Evolutionary conservation across 2,888 invertebrate species (phyloP).

Genomic region (Rhingia campestris): DNA sequence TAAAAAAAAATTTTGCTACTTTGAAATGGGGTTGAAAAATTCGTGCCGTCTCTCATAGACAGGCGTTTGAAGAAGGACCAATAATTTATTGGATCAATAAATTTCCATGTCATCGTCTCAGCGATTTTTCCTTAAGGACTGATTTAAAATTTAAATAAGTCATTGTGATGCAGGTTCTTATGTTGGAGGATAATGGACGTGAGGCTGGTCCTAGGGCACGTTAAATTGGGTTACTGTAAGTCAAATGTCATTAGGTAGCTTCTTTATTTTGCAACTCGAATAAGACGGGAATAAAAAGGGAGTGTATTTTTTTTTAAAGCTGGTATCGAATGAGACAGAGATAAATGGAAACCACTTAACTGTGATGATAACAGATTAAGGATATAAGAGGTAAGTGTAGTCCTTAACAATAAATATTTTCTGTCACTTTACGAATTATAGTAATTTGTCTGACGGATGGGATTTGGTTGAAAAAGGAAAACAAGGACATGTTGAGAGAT

Average conservation of each 20-base stretch:
- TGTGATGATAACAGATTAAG: conserved; percentile 70
- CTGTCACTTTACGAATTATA: conserved; percentile 45
- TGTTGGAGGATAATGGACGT: background rate
- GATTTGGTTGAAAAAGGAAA: background rate
- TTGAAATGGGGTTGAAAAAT: conserved; percentile 7
- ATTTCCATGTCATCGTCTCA: conserved; percentile 68
- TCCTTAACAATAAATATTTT: conserved; percentile 9
- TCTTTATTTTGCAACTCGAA: conserved; percentile 4
- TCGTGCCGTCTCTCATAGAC: conserved; percentile 39
- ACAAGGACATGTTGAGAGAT: conserved; percentile 21
- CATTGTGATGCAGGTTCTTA: conserved; percentile 34
- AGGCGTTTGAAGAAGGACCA: conserved; percentile 40
- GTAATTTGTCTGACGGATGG: conserved; percentile 46
- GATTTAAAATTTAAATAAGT: conserved; percentile 72
- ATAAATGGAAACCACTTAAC: conserved; percentile 66
- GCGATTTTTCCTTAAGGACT: conserved; percentile 71
- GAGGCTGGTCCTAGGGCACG: background rate
- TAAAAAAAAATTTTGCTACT: conserved; percentile 36
- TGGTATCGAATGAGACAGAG: conserved; percentile 69
- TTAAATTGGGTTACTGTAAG: conserved; percentile 57
- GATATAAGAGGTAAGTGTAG: conserved; percentile 36
- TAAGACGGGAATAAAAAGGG: background rate
- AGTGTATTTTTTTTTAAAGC: conserved; percentile 1
- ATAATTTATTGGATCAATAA: conserved; percentile 73
- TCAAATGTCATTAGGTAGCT: conserved; percentile 53